Evolutionary conservation across 2,888 invertebrate species (phyloP).

Genomic region (Drosophila gaucha): DNA sequence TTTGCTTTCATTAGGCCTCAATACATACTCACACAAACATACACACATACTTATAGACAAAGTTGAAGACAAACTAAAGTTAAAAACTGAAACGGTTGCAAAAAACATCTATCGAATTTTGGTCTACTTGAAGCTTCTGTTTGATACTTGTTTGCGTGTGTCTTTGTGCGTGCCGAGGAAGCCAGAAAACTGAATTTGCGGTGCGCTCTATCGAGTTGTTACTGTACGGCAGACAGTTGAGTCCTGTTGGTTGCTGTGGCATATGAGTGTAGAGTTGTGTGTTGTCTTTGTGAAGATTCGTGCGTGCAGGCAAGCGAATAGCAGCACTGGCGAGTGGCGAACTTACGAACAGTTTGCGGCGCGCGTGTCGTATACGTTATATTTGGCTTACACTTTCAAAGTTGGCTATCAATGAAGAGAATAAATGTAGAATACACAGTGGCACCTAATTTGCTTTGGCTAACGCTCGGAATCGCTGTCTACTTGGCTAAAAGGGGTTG

Average conservation of each 20-base stretch:
- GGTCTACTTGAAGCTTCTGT: slow-evolving; percentile 54
- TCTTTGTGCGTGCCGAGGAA: slow-evolving; percentile 58
- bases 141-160: slow-evolving; percentile 27
- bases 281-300: slow-evolving; percentile 29
- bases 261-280: slow-evolving; percentile 28
- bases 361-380: slow-evolving; percentile 71
- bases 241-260: slow-evolving; percentile 31
- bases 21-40: slow-evolving; percentile 40
- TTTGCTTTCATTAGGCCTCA: slow-evolving; percentile 30
- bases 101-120: slow-evolving; percentile 57
- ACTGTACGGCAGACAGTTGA: slow-evolving; percentile 61
- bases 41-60: slow-evolving; percentile 25
- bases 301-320: slow-evolving; percentile 71
- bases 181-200: slow-evolving; percentile 71
- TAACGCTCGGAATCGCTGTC: slow-evolving; percentile 59
- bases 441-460: slow-evolving; percentile 61
- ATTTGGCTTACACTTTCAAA: slow-evolving; percentile 72
- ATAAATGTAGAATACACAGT: slow-evolving; percentile 43
- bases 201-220: slow-evolving; percentile 63
- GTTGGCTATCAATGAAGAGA: slow-evolving; percentile 62
- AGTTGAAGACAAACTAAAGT: slow-evolving; percentile 22
- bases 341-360: slow-evolving; percentile 71
- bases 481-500: slow-evolving; percentile 56
- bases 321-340: slow-evolving; percentile 54
- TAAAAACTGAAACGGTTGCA: slow-evolving; percentile 51